Base-by-base conservation (phyloP, 2,797 vertebrate species). In the Acropternis orthonyx region DNA sequence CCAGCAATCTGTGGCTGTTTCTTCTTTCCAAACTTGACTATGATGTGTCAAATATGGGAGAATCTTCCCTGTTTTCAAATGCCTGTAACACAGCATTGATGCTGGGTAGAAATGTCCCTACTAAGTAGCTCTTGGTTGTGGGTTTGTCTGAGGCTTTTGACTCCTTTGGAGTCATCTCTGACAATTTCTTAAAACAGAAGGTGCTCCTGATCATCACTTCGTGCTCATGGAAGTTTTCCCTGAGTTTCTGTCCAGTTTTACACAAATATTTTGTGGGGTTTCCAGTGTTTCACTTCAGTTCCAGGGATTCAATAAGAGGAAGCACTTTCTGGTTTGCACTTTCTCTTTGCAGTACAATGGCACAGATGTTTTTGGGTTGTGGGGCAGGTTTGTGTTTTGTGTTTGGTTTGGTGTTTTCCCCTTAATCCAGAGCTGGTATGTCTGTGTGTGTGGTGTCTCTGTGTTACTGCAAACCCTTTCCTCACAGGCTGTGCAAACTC, bases 61-160 rank as follows among this genome's bases (percentile, higher is more conserved):
- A 2, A 27, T 75, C 32, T 77, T 69, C 26, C 11, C 19, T 67
- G 17, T 77, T 86, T 62, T 62, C 23, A 67, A 36, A 44, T 32
- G 24, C 19, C 6, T 5, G 4, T 62, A 12, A 49, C 7, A 7
- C 0, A 0, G 41, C 22, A 36, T 41, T 80, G 36, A 44, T 22
- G 8, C 3, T 76, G 69, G 49, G 52, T 39, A 46, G n/a, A n/a
- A 84, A 51, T 26, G 28, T 37, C 28, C 63, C n/a, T 24, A 5
- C 62, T 9, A 39, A 51, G 72, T 22, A 51, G 20, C 37, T 58
- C 49, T 44, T 77, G 24, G 6, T 8, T 65, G 14, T 30, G 34
- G 44, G 12, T 71, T 89, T 77, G 44, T 52, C 37, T 34, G 63
- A 71, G 51, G 14, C n/a, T 77, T 83, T 77, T 71, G 58, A 52